phyloP scores from a whole-genome alignment of 2,888 invertebrate species.

The Thymelicus acteon region DNA sequence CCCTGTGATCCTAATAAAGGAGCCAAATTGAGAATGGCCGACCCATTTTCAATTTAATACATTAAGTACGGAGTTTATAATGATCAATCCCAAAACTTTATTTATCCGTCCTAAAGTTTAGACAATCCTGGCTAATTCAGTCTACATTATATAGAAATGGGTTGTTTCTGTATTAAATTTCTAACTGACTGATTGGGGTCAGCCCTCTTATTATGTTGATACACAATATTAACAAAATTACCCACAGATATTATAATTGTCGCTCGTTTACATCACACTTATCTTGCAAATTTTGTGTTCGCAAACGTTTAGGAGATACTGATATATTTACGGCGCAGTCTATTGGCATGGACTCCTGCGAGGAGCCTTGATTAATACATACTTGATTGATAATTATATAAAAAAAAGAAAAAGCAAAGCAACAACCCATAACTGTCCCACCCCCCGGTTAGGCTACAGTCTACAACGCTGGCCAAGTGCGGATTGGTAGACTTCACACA shows the following conservation, averaged over 20 bases:
- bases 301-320: too few species aligned
- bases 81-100: conserved; percentile 33
- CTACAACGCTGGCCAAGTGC: too few species aligned
- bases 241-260: background rate
- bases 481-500: too few species aligned
- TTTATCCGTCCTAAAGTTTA: conserved; percentile 31
- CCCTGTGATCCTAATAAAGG: background rate
- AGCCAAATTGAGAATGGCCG: conserved; percentile 15
- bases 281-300: too few species aligned
- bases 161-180: conserved; percentile 26
- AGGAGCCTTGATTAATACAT: too few species aligned
- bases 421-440: too few species aligned
- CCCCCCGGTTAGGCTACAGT: too few species aligned
- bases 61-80: conserved; percentile 28
- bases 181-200: background rate
- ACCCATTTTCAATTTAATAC: conserved; percentile 46
- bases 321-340: too few species aligned
- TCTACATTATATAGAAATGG: conserved; percentile 25
- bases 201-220: conserved; percentile 9
- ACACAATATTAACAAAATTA: background rate
- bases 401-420: too few species aligned
- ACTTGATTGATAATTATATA: too few species aligned
- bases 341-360: too few species aligned
- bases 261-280: too few species aligned
- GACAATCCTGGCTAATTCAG: conserved; percentile 25